Percentiles rank a stretch among this genome's conserved stretches.
These are phyloP conservation scores for Antitype chi DNA, from an alignment of 2,888 invertebrate species.

Conservation along the genomic window DNA sequence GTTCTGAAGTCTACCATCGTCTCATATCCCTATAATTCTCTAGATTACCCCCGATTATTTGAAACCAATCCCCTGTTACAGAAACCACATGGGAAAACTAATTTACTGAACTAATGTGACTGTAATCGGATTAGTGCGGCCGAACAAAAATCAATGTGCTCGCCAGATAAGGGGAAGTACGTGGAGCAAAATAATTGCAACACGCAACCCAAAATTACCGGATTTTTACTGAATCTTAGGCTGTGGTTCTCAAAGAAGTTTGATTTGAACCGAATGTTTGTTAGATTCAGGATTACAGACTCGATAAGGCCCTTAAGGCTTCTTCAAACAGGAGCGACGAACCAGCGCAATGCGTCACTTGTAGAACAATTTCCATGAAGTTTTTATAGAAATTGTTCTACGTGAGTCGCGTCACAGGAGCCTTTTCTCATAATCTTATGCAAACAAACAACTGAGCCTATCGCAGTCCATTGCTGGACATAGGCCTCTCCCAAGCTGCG, in stretches of 20 bases:
- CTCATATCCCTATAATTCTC: neutral
- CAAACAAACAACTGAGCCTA: too few relatives aligned
- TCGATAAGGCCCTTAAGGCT: neutral
- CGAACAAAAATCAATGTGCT: slow-evolving; percentile 46
- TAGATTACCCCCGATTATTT: slow-evolving; percentile 11
- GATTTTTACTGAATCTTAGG: slow-evolving; percentile 13
- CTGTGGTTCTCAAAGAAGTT: slow-evolving; percentile 28
- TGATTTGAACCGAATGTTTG: neutral
- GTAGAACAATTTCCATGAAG: too few relatives aligned
- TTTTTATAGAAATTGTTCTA: too few relatives aligned
- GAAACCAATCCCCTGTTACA: slow-evolving; percentile 7
- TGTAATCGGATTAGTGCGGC: slow-evolving; percentile 33
- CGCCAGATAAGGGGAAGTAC: slow-evolving; percentile 15
- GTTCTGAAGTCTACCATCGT: neutral
- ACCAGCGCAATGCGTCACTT: too few relatives aligned
- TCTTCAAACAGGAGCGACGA: too few relatives aligned
- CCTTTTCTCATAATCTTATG: neutral
- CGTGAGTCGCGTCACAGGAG: neutral
- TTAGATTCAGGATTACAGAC: neutral
- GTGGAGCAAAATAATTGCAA: slow-evolving; percentile 53
- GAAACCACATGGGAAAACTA: slow-evolving; percentile 28
- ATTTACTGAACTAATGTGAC: slow-evolving; percentile 37
- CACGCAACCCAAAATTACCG: slow-evolving; percentile 50
- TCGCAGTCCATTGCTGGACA: too few relatives aligned
- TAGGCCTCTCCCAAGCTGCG: too few relatives aligned